Evolutionary conservation across 2,888 invertebrate genomes (phyloP), one percentile per base, ranked within the genome.

Genomic region (Folsomia candida): DNA sequence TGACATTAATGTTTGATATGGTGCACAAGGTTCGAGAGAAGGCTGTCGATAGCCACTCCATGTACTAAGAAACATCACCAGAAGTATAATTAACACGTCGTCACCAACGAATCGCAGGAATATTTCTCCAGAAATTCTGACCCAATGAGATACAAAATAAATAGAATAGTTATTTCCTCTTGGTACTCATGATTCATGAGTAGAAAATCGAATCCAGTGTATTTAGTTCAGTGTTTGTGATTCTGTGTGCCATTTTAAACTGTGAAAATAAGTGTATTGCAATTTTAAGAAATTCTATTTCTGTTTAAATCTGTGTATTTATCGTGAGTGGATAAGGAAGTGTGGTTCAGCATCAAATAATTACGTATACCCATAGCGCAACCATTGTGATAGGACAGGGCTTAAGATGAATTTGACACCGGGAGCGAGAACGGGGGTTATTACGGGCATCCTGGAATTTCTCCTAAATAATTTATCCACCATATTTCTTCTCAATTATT

Each of bases 401-500:
- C 37, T 62, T 28, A 70, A 69, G 51, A 70, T 70, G 70, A 70
- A 70, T 66, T 51, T 70, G n/a, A 59, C 37, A 24, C 28, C 66
- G 25, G 69, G 69, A n/a, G 69, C 65, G 20, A 61, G 69, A 22
- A 37, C 24, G 9, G 69, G 69, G 54, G 51, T 47, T 9, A 64
- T 64, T 70, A 67, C 73, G 20, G 68, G 70, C 3, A 60, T 74
- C 59, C 59, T 76, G 47, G 76, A 76, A 54, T 73, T 73, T 68
- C 24, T 76, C 59, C 68, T 76, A 24, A 58, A 72, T 24, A 73
- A 74, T 59, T 60, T 76, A 6, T 70, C 76, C 0, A 73, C 76
- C 2, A 67, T 76, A 27, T 76, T 74, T 57, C 54, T 76, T 57
- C 57, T 76, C 1, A 73, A 76, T 29, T 76, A 76, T 59, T 76